Conservation (phyloP, 1,140 invertebrate genomes). For the Apis cerana region DNA sequence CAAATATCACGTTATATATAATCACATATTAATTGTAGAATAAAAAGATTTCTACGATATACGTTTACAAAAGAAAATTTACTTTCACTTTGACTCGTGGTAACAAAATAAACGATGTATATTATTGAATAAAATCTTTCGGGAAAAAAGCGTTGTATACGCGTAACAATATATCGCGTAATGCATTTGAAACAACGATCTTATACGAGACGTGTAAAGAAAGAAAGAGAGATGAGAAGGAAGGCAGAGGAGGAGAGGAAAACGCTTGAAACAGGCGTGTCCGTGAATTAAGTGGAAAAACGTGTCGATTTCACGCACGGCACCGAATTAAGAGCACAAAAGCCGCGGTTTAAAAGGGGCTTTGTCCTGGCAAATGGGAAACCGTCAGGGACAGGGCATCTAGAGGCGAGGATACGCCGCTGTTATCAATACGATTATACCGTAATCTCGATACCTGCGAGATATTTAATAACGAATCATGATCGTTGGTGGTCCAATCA, state of each 20-base stretch:
- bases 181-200: background rate
- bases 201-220: background rate
- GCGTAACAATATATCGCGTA: background rate
- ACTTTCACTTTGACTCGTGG: no score
- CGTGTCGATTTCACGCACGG: constrained; percentile 71
- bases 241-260: constrained; percentile 12
- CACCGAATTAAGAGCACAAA: constrained; percentile 66
- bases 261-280: constrained; percentile 56
- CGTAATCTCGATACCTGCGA: constrained; percentile 44
- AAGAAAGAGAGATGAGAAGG: background rate
- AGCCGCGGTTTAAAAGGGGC: constrained; percentile 66
- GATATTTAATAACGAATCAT: constrained; percentile 45
- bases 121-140: no score
- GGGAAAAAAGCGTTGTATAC: background rate
- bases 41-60: no score
- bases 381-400: constrained; percentile 36
- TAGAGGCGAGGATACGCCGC: constrained; percentile 26
- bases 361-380: constrained; percentile 68
- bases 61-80: no score
- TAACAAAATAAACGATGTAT: no score
- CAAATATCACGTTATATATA: no score
- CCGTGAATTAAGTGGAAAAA: constrained; percentile 72
- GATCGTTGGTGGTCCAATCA: constrained; percentile 48
- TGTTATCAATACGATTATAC: constrained; percentile 52
- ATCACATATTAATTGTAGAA: no score